phyloP scores from a whole-genome alignment of 2,113 vertebrate species.

The Bombycilla garrulus region DNA sequence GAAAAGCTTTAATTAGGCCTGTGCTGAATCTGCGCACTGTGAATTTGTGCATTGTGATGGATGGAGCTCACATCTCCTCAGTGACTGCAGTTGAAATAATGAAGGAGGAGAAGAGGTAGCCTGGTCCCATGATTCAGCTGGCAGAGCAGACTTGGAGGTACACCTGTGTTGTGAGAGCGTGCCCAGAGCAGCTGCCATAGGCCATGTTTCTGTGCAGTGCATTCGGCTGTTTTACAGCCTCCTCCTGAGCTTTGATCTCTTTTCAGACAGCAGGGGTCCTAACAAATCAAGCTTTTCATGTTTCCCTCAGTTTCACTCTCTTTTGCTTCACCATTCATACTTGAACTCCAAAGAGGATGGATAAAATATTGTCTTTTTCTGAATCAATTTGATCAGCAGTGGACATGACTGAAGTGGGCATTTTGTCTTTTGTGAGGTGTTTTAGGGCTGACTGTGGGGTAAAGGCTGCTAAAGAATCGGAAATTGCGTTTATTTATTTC shows the following conservation, averaged over 20 bases:
- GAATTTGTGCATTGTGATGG: constrained; percentile 97
- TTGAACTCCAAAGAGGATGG: constrained; percentile 76
- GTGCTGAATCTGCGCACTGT: constrained; percentile 85
- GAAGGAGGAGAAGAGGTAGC: constrained; percentile 80
- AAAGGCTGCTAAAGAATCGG: not conserved
- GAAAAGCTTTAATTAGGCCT: constrained; percentile 97
- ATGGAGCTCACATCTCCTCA: constrained; percentile 87
- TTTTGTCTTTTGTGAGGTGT: constrained; percentile 61
- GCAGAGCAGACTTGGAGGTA: constrained; percentile 73
- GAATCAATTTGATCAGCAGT: constrained; percentile 78
- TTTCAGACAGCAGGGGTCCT: constrained; percentile 92
- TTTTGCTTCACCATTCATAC: constrained; percentile 77
- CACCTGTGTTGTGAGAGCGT: constrained; percentile 77
- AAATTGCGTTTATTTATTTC: constrained; percentile 31
- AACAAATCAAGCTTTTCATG: constrained; percentile 93
- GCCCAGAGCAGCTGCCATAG: constrained; percentile 82
- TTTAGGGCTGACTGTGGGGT: constrained; percentile 32
- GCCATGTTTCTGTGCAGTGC: constrained; percentile 77
- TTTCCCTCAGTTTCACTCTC: constrained; percentile 85
- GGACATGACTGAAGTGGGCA: constrained; percentile 60
- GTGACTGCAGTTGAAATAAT: constrained; percentile 87
- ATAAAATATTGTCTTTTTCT: constrained; percentile 83
- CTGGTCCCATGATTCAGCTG: constrained; percentile 75
- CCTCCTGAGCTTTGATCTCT: constrained; percentile 92
- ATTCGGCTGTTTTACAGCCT: constrained; percentile 82